Evolutionary conservation across 2,113 vertebrate genomes (phyloP).

Genomic region (Nanorana parkeri): DNA sequence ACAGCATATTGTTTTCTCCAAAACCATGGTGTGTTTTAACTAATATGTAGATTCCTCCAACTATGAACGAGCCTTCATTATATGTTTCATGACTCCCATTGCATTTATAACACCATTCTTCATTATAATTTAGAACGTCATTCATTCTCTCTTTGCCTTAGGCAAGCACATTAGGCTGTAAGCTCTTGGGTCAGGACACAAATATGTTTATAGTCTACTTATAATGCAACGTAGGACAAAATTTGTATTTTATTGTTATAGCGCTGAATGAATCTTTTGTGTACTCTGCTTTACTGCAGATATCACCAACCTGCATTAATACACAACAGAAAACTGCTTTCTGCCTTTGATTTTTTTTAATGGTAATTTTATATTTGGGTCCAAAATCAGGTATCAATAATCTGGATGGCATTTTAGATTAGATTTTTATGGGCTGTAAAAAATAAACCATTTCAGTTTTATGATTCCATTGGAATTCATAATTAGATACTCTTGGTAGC

Average conservation of each 20-base stretch:
- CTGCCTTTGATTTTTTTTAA: constrained; percentile 27
- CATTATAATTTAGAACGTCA: constrained; percentile 30
- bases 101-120: constrained; percentile 20
- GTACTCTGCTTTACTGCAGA: constrained; percentile 19
- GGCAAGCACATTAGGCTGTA: constrained; percentile 9
- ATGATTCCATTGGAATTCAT: constrained; percentile 52
- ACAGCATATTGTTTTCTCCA: too few species aligned
- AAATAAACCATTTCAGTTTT: constrained; percentile 48
- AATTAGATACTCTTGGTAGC: constrained; percentile 50
- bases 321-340: constrained; percentile 19
- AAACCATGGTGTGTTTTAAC: too few species aligned
- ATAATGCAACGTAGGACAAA: background rate
- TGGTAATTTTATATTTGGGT: constrained; percentile 49
- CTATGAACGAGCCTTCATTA: background rate
- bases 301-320: constrained; percentile 8
- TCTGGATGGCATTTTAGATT: constrained; percentile 53
- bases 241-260: constrained; percentile 26
- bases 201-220: constrained; percentile 19
- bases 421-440: constrained; percentile 56
- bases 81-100: constrained; percentile 26
- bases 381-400: constrained; percentile 54
- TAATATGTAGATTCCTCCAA: background rate
- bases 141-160: background rate
- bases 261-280: constrained; percentile 25
- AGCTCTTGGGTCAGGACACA: constrained; percentile 26